A percentile compares a stretch with the other conserved stretches of the same genome.
Evolutionary conservation across 2,113 vertebrate species (phyloP).

Genomic region (Pedetes capensis): DNA sequence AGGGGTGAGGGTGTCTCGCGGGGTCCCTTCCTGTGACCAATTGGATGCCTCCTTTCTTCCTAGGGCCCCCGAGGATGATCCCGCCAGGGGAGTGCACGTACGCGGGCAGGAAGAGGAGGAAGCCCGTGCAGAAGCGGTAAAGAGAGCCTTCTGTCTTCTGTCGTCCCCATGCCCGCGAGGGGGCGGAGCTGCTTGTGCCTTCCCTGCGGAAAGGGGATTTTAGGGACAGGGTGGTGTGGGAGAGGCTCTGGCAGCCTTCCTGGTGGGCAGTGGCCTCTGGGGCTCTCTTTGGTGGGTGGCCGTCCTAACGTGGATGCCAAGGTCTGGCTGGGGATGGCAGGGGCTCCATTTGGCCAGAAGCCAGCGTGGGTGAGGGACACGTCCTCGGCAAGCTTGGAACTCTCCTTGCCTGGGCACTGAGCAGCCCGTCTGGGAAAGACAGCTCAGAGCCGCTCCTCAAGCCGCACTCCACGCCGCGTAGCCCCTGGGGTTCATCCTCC

Average conservation of each 20-base stretch:
- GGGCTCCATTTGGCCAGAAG: neutral
- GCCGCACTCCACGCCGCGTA: neutral
- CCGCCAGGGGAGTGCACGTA: constrained; percentile 96
- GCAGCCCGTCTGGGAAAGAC: neutral
- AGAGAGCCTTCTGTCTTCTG: constrained; percentile 76
- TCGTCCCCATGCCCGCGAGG: neutral
- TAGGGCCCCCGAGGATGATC: constrained; percentile 90
- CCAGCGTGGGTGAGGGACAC: neutral
- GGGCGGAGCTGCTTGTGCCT: neutral
- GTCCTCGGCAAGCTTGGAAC: neutral
- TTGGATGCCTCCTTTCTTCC: constrained; percentile 69
- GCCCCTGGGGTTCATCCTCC: neutral
- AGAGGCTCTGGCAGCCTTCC: too few relatives aligned
- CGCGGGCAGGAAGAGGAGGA: constrained; percentile 95
- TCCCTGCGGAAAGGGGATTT: neutral
- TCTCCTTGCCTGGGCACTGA: neutral
- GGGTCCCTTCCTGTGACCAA: neutral
- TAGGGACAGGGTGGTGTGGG: neutral
- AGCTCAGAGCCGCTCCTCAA: neutral
- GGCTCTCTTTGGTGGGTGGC: neutral
- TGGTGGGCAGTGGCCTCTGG: too few relatives aligned
- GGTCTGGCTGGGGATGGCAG: neutral
- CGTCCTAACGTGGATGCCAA: neutral
- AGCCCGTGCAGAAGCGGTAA: constrained; percentile 97
- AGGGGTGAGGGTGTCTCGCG: too few relatives aligned